Conservation (phyloP, 1,140 invertebrate genomes). For the Tachypleus tridentatus region DNA sequence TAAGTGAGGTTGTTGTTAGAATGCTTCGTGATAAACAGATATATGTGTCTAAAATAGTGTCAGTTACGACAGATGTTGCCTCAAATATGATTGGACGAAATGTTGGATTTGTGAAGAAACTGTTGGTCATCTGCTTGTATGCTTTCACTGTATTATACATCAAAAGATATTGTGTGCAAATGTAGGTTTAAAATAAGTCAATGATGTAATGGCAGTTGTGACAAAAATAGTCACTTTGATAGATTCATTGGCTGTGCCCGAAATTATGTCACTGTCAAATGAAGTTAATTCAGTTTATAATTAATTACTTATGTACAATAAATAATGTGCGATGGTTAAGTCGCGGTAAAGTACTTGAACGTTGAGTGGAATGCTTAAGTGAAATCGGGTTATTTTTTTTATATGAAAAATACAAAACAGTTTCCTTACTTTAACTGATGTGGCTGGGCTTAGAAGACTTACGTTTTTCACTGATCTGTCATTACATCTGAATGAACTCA, state of each 20-base stretch:
- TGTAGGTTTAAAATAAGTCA: not conserved
- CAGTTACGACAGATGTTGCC: not conserved
- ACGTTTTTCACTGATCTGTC: not conserved
- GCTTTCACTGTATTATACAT: not conserved
- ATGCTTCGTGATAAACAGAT: not conserved
- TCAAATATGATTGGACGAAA: not conserved
- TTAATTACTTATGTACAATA: not conserved
- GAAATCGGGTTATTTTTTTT: not conserved
- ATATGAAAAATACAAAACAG: not conserved
- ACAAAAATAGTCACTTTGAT: not conserved
- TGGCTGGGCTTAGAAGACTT: not conserved
- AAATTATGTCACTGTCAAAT: not conserved
- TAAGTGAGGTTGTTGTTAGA: not conserved
- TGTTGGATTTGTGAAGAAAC: constrained; percentile 2
- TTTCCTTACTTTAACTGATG: not conserved
- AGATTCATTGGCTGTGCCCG: not conserved
- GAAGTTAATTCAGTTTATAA: constrained; percentile 1
- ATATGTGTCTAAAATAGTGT: not conserved
- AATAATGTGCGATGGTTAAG: constrained; percentile 1
- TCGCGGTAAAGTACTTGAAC: not conserved
- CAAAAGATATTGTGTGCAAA: not conserved
- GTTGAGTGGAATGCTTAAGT: not conserved
- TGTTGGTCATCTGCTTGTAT: not conserved
- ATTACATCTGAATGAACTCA: no score
- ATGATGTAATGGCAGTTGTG: constrained; percentile 1